Percentiles rank a stretch among this genome's conserved stretches.
phyloP scores from a whole-genome alignment of 2,113 vertebrate genomes.

The Phyllostomus hastatus region DNA sequence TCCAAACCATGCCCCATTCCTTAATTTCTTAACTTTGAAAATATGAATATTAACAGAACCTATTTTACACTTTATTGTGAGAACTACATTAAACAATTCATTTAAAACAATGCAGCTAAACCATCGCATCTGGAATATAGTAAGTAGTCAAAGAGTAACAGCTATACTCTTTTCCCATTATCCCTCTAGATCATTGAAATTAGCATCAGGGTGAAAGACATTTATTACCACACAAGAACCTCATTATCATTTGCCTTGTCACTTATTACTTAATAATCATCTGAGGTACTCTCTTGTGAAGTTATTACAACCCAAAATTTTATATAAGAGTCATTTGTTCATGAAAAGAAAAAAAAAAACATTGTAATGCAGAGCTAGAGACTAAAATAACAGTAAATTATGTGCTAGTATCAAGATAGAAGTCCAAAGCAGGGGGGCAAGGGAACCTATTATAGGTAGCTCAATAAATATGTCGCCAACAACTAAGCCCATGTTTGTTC shows the following conservation, averaged over 20 bases:
- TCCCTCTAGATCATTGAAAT: neutral
- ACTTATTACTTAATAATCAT: conserved; percentile 60
- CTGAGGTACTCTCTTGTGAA: conserved; percentile 44
- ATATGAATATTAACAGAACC: neutral
- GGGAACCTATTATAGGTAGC: neutral
- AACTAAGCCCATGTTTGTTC: conserved; percentile 18
- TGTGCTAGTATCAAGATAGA: conserved; percentile 32
- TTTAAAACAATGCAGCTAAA: neutral
- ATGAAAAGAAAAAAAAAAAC: conserved; percentile 13
- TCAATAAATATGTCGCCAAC: conserved; percentile 16
- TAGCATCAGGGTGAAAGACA: neutral
- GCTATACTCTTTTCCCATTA: neutral
- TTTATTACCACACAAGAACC: conserved; percentile 25
- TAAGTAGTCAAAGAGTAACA: neutral
- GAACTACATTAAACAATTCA: neutral
- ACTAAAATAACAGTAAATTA: conserved; percentile 45
- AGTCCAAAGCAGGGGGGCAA: neutral
- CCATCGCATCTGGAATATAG: neutral
- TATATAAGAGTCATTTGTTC: conserved; percentile 46
- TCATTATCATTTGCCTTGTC: conserved; percentile 33
- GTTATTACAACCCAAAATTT: conserved; percentile 32
- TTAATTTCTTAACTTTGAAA: neutral
- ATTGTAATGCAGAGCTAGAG: conserved; percentile 12
- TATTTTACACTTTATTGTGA: neutral
- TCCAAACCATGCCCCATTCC: neutral